Evolutionary conservation across 1,140 invertebrate species (phyloP).

Genomic region (Pemphigus obesinymphae): DNA sequence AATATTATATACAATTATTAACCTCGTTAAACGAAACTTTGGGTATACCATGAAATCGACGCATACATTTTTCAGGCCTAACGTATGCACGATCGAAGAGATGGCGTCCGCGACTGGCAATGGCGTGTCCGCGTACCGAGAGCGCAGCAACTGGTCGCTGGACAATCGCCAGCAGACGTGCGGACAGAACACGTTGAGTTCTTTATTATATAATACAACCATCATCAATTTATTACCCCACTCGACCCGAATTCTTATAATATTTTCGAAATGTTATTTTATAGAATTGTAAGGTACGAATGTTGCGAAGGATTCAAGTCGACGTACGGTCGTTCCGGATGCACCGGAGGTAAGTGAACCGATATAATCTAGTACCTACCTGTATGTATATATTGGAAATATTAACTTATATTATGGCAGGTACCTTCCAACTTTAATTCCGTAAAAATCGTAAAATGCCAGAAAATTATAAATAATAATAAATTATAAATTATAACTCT

Average conservation of each 20-base stretch:
- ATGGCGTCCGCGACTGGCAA: not conserved
- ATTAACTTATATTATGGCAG: too few relatives aligned
- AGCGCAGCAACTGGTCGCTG: not conserved
- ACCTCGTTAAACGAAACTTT: not conserved
- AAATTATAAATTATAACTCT: too few relatives aligned
- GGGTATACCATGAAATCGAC: not conserved
- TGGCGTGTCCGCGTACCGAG: not conserved
- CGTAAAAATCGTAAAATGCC: too few relatives aligned
- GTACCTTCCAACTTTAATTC: too few relatives aligned
- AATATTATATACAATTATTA: not conserved
- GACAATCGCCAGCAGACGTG: not conserved
- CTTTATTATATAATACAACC: not conserved
- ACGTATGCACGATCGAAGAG: slow-evolving; percentile 14
- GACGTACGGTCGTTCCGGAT: slow-evolving; percentile 51
- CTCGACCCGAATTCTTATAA: not conserved
- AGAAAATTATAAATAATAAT: too few relatives aligned
- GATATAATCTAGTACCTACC: too few relatives aligned
- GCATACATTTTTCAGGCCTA: not conserved
- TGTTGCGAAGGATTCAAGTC: slow-evolving; percentile 56
- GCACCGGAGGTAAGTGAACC: slow-evolving; percentile 52
- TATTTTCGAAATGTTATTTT: not conserved
- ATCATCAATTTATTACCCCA: not conserved
- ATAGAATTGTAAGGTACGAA: slow-evolving; percentile 54
- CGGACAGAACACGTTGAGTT: slow-evolving; percentile 7
- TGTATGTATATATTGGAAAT: too few relatives aligned